These are phyloP conservation scores for Trogon surrucura DNA, from an alignment of 2,113 vertebrate genomes.

Conservation along the genomic window DNA sequence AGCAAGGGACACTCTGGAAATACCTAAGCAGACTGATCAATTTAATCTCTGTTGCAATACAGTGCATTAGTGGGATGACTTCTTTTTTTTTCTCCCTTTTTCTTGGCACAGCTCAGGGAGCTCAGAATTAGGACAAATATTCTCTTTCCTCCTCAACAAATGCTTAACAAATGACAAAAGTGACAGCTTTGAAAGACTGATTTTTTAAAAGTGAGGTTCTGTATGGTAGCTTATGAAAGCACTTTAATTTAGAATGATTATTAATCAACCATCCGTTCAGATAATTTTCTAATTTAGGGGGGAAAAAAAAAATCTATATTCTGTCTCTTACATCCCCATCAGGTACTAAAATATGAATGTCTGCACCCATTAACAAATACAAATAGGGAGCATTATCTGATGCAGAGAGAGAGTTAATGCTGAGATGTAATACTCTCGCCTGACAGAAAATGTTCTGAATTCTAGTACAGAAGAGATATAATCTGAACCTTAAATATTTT, in stretches of 20 bases:
- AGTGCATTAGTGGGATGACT: conserved; percentile 56
- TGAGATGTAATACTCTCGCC: neutral
- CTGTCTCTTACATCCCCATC: conserved; percentile 69
- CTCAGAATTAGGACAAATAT: conserved; percentile 71
- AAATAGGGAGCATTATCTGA: conserved; percentile 56
- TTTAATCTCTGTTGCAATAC: conserved; percentile 65
- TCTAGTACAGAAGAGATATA: conserved; percentile 2
- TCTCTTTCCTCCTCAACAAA: conserved; percentile 64
- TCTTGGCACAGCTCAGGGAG: conserved; percentile 60
- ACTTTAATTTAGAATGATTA: conserved; percentile 73
- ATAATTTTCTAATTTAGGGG: conserved; percentile 72
- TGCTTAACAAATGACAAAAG: conserved; percentile 68
- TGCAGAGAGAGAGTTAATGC: neutral
- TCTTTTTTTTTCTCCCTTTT: conserved; percentile 18
- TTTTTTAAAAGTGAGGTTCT: conserved; percentile 71
- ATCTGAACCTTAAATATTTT: conserved; percentile 59
- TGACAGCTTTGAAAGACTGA: conserved; percentile 68
- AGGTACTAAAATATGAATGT: conserved; percentile 71
- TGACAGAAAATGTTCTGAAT: conserved; percentile 35
- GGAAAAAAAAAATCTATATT: conserved; percentile 69
- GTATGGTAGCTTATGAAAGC: conserved; percentile 65
- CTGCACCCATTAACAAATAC: conserved; percentile 67
- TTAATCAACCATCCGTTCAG: conserved; percentile 70
- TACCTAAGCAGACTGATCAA: conserved; percentile 67
- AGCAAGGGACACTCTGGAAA: conserved; percentile 54